These are phyloP conservation scores for Cichlasoma orientale DNA, from an alignment of 2,797 vertebrate species.

Conservation along the genomic window DNA sequence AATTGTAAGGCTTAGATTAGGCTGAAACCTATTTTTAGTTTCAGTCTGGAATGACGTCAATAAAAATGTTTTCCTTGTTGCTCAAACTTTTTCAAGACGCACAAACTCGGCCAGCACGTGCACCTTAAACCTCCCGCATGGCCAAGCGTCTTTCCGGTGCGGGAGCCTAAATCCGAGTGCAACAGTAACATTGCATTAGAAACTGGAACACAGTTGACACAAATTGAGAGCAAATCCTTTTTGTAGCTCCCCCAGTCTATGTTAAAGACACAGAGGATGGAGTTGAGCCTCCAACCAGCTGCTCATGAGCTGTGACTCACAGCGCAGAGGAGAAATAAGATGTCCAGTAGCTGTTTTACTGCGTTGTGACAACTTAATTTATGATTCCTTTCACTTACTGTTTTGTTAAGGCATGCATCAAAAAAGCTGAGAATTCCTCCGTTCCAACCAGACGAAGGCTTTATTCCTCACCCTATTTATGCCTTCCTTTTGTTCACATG, in stretches of 20 bases:
- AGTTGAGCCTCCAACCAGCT: constrained; percentile 35
- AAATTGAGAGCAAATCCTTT: constrained; percentile 65
- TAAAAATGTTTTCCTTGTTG: constrained; percentile 23
- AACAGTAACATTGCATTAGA: constrained; percentile 66
- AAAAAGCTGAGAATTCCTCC: constrained; percentile 49
- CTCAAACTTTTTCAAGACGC: constrained; percentile 34
- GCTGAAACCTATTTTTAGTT: constrained; percentile 9
- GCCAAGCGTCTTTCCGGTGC: constrained; percentile 62
- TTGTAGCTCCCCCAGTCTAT: constrained; percentile 49
- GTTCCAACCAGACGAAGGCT: constrained; percentile 45
- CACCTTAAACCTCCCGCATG: constrained; percentile 70
- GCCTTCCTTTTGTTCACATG: constrained; percentile 54
- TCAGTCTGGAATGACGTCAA: constrained; percentile 10
- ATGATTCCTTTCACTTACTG: constrained; percentile 26
- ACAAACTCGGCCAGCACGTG: constrained; percentile 43
- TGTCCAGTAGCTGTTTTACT: constrained; percentile 24
- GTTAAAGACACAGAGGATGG: constrained; percentile 47
- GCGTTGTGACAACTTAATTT: constrained; percentile 49
- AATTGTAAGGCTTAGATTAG: background rate
- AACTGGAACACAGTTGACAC: constrained; percentile 71
- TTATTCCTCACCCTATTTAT: constrained; percentile 64
- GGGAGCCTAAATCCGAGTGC: constrained; percentile 70
- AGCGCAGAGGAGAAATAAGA: constrained; percentile 28
- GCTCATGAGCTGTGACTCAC: constrained; percentile 26
- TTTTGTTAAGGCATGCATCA: constrained; percentile 16